Conservation (phyloP, 2,113 vertebrate genomes). For the Syngnathus floridae region DNA sequence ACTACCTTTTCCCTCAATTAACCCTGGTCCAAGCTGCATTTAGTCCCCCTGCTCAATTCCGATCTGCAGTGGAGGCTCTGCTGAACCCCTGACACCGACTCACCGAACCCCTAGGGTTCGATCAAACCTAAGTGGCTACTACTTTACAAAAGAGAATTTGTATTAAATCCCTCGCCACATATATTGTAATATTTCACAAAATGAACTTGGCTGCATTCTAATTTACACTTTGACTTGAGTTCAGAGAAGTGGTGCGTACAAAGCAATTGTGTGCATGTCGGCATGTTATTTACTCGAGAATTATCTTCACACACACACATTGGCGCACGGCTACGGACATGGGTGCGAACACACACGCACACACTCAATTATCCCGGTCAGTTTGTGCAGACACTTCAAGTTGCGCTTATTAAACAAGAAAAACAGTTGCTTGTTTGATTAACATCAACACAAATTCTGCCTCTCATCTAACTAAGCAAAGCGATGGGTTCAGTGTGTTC, state of each 20-base stretch:
- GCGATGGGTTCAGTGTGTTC: conserved; percentile 48
- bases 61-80: too few species aligned
- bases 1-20: too few species aligned
- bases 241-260: conserved; percentile 3
- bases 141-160: not conserved
- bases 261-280: not conserved
- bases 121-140: not conserved
- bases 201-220: conserved; percentile 11
- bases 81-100: too few species aligned
- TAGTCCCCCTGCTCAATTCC: too few species aligned
- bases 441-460: conserved; percentile 58
- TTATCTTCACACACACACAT: not conserved
- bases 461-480: conserved; percentile 58
- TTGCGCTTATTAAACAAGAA: conserved; percentile 50
- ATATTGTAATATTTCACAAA: conserved; percentile 16
- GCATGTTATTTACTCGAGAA: conserved; percentile 5
- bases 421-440: conserved; percentile 62
- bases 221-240: conserved; percentile 5
- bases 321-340: not conserved
- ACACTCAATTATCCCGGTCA: conserved; percentile 13
- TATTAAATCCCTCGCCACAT: conserved; percentile 3
- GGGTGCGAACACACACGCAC: conserved; percentile 5
- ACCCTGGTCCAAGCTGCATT: too few species aligned
- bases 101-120: too few species aligned
- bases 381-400: conserved; percentile 12